Evolutionary conservation across 1,140 invertebrate species (phyloP), one percentile per base, ranked within the genome.

Genomic region (Pachypeltis micranthus): DNA sequence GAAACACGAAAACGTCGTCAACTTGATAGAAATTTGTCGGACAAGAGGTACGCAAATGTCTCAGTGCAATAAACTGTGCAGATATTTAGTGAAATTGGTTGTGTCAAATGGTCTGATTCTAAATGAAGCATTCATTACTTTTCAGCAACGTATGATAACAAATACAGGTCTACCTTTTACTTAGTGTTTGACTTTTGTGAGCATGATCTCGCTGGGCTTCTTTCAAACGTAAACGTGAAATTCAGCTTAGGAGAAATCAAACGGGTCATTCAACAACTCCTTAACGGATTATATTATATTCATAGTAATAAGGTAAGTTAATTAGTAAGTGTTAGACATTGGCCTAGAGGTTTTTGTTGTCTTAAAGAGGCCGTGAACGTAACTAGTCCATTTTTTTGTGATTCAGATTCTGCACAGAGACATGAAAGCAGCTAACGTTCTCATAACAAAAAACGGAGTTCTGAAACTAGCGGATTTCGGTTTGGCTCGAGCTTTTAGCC

Each of bases 161-260:
- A 88, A 66, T 93, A 87, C 73, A 81, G 90, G 65, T 93, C 92
- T 2, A 98, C 93, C 0, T 99, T 99, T 73, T 99, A 95, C 73
- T 77, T 99, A 64, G 90, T 99, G 0, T 99, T 99, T 77, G 96
- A 99, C 68, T 99, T 99, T 72, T 98, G 96, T 77, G 96, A 99
- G 74, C 96, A 99, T 72, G 97, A 99, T 78, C 78, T 99, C 54
- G 97, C 96, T 27, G 97, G 97, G 3, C 78, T 99, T 28, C 74
- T 99, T 2, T 96, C 92, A 7, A 98, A 98, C 77, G 85, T 87
- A 3, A 93, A 94, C 74, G 95, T 99, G 0, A 96, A 96, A 80
- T 98, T 99, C 74, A 86, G 85, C 79, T 80, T 98, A 68, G 93
- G 92, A 3, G 95, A 99, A 79, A 96, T 98, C 39, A 99, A 99